These are phyloP conservation scores for Conus ventricosus DNA, from an alignment of 1,140 invertebrate species.

Conservation along the genomic window DNA sequence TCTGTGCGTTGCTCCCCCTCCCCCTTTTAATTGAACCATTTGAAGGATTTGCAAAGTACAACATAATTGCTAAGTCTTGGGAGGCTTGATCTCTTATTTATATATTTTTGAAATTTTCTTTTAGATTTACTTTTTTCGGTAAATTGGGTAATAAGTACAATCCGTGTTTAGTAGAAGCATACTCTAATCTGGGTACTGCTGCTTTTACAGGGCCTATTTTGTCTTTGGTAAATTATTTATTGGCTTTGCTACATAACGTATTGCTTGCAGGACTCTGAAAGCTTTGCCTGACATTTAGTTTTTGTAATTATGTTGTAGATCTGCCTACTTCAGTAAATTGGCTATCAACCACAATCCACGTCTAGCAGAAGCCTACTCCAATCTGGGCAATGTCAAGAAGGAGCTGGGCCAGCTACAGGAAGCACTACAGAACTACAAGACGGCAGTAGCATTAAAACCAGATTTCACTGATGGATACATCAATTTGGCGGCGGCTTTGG, in stretches of 20 bases:
- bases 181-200: too few relatives aligned
- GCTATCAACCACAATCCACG: slow-evolving; percentile 99
- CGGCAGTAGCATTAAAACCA: slow-evolving; percentile 97
- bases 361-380: slow-evolving; percentile 98
- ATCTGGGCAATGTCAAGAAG: slow-evolving; percentile 98
- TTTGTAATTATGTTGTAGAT: slow-evolving; percentile 55
- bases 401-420: slow-evolving; percentile 96
- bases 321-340: slow-evolving; percentile 77
- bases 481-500: slow-evolving; percentile 97
- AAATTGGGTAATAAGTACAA: too few relatives aligned
- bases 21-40: too few relatives aligned
- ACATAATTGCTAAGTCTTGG: too few relatives aligned
- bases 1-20: too few relatives aligned
- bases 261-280: background rate
- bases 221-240: background rate
- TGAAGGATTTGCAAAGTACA: too few relatives aligned
- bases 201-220: too few relatives aligned
- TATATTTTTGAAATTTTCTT: too few relatives aligned
- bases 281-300: too few relatives aligned
- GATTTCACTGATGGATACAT: slow-evolving; percentile 99
- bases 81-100: too few relatives aligned
- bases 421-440: slow-evolving; percentile 94
- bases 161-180: too few relatives aligned
- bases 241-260: background rate
- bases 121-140: too few relatives aligned